phyloP scores from a whole-genome alignment of 2,113 vertebrate genomes.

The Perccottus glenii region DNA sequence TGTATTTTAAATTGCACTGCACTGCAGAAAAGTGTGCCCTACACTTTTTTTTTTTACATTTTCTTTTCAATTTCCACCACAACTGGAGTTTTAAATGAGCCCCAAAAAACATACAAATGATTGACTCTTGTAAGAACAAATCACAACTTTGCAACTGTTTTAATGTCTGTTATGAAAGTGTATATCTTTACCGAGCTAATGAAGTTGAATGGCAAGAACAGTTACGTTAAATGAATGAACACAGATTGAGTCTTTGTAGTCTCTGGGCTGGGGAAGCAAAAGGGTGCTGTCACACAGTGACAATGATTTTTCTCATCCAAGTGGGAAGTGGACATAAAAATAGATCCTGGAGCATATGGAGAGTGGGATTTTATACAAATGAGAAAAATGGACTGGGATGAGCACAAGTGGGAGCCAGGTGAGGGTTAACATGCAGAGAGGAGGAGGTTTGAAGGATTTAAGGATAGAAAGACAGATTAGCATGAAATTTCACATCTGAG shows the following conservation, averaged over 20 bases:
- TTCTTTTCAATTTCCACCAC: constrained; percentile 1
- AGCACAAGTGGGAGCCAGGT: constrained; percentile 16
- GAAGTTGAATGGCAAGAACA: neutral
- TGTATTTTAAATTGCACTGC: constrained; percentile 8
- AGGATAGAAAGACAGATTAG: constrained; percentile 56
- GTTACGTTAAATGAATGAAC: too few species aligned
- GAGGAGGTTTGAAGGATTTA: constrained; percentile 24
- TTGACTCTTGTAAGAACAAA: too few species aligned
- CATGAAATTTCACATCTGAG: constrained; percentile 39
- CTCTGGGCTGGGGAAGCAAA: too few species aligned
- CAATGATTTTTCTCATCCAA: neutral
- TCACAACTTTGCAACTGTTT: too few species aligned
- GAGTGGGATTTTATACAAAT: neutral
- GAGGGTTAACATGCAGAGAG: constrained; percentile 31
- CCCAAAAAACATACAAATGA: too few species aligned
- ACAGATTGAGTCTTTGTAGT: too few species aligned
- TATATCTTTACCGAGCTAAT: neutral
- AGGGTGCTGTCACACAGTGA: constrained; percentile 38
- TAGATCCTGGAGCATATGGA: constrained; percentile 55
- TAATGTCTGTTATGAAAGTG: too few species aligned
- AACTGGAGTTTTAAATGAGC: neutral
- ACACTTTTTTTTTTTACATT: neutral
- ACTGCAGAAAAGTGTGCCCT: neutral
- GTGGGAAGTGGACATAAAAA: constrained; percentile 68
- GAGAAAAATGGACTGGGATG: constrained; percentile 4